Conservation (phyloP, 64 coral and sea anemone species). For the Astreopora myriophthalma region DNA sequence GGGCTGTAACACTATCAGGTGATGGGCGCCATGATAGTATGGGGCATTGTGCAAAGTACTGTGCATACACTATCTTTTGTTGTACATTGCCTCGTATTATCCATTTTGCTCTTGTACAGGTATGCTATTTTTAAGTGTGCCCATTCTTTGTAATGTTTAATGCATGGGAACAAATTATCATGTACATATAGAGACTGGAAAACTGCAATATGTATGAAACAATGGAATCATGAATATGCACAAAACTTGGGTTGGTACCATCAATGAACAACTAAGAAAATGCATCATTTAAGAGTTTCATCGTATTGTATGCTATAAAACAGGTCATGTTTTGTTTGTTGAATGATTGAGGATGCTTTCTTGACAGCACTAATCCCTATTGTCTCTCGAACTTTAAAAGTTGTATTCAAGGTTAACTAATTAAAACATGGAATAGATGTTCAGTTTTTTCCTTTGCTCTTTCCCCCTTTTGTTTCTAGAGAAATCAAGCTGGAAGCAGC, state of each 20-base stretch:
- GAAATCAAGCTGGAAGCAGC: constrained; percentile 36
- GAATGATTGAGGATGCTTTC: not conserved
- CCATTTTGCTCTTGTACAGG: constrained; percentile 28
- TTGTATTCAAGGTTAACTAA: not conserved
- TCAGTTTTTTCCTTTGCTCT: not conserved
- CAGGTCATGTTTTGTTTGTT: too few relatives aligned
- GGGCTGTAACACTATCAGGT: not conserved
- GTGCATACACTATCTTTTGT: constrained; percentile 37
- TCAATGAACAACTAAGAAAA: too few relatives aligned
- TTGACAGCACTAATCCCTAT: not conserved
- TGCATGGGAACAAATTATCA: too few relatives aligned
- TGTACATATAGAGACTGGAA: too few relatives aligned
- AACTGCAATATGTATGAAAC: too few relatives aligned
- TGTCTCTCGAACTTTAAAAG: not conserved
- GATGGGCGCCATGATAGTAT: constrained; percentile 41
- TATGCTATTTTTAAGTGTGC: not conserved
- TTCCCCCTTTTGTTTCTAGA: not conserved
- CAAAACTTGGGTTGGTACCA: too few relatives aligned
- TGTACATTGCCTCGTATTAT: not conserved
- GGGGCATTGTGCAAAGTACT: constrained; percentile 46
- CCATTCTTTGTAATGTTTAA: too few relatives aligned
- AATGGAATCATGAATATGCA: too few relatives aligned
- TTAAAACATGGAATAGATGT: not conserved
- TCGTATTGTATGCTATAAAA: too few relatives aligned
- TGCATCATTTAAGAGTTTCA: too few relatives aligned